These are phyloP conservation scores for Drosophila ezoana DNA, from an alignment of 2,888 invertebrate species.

Conservation along the genomic window DNA sequence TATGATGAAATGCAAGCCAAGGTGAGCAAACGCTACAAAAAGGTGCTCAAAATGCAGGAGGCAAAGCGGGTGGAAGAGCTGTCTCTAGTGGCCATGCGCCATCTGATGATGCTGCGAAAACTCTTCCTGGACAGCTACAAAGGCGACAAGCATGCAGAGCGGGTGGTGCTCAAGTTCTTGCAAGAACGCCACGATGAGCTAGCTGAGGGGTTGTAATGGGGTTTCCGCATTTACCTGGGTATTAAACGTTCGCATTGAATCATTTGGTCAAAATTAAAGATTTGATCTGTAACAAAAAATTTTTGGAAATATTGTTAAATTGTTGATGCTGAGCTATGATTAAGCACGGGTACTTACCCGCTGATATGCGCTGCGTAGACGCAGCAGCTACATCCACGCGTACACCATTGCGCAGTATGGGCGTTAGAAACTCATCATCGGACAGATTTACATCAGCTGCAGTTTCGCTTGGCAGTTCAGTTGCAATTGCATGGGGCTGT, in stretches of 20 bases:
- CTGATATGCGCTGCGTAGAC: conserved; percentile 73
- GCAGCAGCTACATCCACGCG: conserved; percentile 76
- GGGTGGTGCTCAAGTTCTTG: conserved; percentile 51
- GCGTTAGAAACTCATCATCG: conserved; percentile 70
- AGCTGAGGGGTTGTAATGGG: conserved; percentile 20
- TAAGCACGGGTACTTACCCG: conserved; percentile 55
- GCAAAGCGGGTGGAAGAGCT: conserved; percentile 61
- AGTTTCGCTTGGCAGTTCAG: conserved; percentile 12
- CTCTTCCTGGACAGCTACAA: conserved; percentile 64
- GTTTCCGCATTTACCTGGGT: conserved; percentile 63
- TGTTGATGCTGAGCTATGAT: neutral
- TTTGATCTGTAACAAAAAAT: conserved; percentile 73
- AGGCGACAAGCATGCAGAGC: conserved; percentile 22
- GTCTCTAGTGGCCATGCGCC: conserved; percentile 61
- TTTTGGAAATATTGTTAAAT: conserved; percentile 3
- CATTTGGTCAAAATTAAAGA: conserved; percentile 75
- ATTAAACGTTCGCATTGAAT: conserved; percentile 74
- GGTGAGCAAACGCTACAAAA: conserved; percentile 55
- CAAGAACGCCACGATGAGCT: conserved; percentile 45
- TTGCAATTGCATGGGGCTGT: conserved; percentile 3
- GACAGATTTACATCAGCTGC: conserved; percentile 44
- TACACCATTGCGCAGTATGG: conserved; percentile 75
- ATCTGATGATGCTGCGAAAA: conserved; percentile 65
- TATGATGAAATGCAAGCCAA: conserved; percentile 55
- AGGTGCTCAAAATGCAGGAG: conserved; percentile 50